These are phyloP conservation scores for Oedothorax gibbosus DNA, from an alignment of 1,140 invertebrate species.

Conservation along the genomic window DNA sequence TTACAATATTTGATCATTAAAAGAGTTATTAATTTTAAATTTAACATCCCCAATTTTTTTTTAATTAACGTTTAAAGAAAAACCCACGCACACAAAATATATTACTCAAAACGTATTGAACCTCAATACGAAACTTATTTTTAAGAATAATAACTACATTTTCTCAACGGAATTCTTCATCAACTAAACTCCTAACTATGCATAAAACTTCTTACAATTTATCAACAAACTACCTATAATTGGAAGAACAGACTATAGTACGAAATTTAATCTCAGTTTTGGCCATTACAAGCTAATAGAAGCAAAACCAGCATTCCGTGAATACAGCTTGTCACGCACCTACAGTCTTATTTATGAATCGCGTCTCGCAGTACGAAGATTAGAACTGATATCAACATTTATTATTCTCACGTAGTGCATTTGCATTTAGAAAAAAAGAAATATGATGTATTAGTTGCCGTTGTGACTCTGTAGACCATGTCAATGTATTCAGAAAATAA, in stretches of 20 bases:
- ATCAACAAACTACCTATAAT: no score
- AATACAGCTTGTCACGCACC: slow-evolving; percentile 8
- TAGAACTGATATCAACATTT: slow-evolving; percentile 24
- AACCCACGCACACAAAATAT: no score
- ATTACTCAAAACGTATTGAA: no score
- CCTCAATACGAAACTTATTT: no score
- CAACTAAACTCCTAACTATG: no score
- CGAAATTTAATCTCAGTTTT: slow-evolving; percentile 11
- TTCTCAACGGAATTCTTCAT: no score
- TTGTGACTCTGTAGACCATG: neutral
- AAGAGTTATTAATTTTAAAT: no score
- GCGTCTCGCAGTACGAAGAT: slow-evolving; percentile 11
- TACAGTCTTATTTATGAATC: slow-evolving; percentile 4
- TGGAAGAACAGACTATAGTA: neutral
- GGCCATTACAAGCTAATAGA: slow-evolving; percentile 29
- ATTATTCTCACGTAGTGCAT: slow-evolving; percentile 35
- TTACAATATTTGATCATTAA: no score
- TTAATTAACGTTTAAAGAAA: no score
- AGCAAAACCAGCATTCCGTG: slow-evolving; percentile 19
- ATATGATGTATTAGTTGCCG: neutral
- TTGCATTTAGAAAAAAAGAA: slow-evolving; percentile 22
- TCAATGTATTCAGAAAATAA: neutral
- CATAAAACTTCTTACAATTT: no score
- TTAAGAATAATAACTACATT: no score
- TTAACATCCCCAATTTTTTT: no score